Evolutionary conservation across 2,888 invertebrate species (phyloP).

Genomic region (Nowickia ferox): DNA sequence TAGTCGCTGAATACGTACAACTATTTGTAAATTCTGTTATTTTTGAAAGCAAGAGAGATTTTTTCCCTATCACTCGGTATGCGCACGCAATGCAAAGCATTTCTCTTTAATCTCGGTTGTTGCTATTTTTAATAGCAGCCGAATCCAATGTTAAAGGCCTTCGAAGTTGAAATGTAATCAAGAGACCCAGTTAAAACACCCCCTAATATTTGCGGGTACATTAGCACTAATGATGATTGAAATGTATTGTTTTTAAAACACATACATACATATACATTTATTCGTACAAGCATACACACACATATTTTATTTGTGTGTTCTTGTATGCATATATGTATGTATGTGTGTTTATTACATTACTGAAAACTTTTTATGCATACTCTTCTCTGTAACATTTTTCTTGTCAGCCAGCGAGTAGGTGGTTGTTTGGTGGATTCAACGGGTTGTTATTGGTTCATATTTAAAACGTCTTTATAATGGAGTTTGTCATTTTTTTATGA

Average conservation of each 20-base stretch:
- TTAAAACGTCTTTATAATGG: constrained; percentile 54
- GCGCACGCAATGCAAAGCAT: constrained; percentile 65
- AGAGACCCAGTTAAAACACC: constrained; percentile 76
- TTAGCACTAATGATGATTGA: constrained; percentile 84
- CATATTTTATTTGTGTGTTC: too few species aligned
- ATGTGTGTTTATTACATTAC: constrained; percentile 15
- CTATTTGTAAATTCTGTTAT: constrained; percentile 22
- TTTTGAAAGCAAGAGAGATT: constrained; percentile 39
- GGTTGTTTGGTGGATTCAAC: constrained; percentile 55
- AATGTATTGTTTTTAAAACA: constrained; percentile 77
- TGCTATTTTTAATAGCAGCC: constrained; percentile 12
- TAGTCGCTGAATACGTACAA: constrained; percentile 15
- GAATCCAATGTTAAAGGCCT: constrained; percentile 63
- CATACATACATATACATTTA: not conserved
- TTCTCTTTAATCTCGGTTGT: constrained; percentile 50
- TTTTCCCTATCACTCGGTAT: constrained; percentile 17
- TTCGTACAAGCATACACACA: not conserved
- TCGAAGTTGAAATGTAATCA: constrained; percentile 75
- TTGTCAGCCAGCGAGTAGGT: constrained; percentile 4
- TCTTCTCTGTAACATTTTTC: constrained; percentile 1
- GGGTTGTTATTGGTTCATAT: constrained; percentile 70
- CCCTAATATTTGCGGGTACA: constrained; percentile 84
- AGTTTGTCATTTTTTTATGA: constrained; percentile 39
- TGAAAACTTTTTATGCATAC: constrained; percentile 3
- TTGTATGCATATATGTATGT: not conserved